phyloP scores from a whole-genome alignment of 1,140 invertebrate genomes.

The Latrodectus geometricus region DNA sequence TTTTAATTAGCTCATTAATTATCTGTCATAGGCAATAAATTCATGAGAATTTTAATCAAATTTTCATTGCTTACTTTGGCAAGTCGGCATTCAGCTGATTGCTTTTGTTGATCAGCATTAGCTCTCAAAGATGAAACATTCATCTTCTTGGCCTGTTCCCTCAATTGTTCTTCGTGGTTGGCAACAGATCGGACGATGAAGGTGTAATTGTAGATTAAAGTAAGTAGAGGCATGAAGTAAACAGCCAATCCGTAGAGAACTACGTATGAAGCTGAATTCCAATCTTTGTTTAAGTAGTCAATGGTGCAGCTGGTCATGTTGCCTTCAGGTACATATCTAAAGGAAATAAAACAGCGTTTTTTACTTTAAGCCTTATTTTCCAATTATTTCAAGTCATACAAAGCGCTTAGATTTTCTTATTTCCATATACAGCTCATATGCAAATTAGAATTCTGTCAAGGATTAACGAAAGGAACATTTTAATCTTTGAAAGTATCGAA shows the following conservation, averaged over 20 bases:
- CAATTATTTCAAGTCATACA: too few species aligned
- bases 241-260: constrained; percentile 78
- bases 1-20: too few species aligned
- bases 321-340: constrained; percentile 86
- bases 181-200: constrained; percentile 84
- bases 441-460: too few species aligned
- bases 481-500: too few species aligned
- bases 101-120: constrained; percentile 74
- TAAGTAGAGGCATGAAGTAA: constrained; percentile 78
- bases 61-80: constrained; percentile 73
- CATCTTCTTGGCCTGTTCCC: constrained; percentile 87
- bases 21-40: too few species aligned
- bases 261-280: constrained; percentile 76
- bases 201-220: constrained; percentile 83
- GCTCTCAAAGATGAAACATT: constrained; percentile 82
- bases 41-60: background rate
- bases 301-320: constrained; percentile 88
- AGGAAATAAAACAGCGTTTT: background rate
- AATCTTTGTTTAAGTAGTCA: constrained; percentile 80
- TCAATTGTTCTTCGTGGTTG: constrained; percentile 84
- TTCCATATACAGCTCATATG: too few species aligned
- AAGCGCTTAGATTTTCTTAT: too few species aligned
- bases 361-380: too few species aligned
- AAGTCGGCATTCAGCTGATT: constrained; percentile 80
- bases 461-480: too few species aligned